Base-by-base conservation (phyloP, 2,888 invertebrate genomes). In the Nymphalis urticae region DNA sequence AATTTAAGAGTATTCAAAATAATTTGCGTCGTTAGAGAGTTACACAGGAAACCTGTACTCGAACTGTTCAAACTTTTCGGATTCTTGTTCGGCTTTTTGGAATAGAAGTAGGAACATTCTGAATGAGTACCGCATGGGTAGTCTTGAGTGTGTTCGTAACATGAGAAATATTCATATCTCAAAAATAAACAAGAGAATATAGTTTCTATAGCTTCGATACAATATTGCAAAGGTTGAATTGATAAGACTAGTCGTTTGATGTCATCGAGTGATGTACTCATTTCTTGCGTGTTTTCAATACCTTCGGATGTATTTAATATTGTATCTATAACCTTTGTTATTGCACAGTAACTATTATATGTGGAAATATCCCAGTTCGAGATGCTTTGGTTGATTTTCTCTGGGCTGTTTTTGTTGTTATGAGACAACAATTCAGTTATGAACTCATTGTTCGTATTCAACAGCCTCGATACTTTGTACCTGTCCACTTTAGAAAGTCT, bases 151-250 rank as follows among this genome's bases (percentile, higher is more conserved):
- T 90, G 91, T 74, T 94, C 91, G 73, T 93, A 86, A 69, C 93
- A 93, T 10, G 92, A 90, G 71, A 95, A 92, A 80, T 95, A 94
- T 78, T 95, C 94, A 75, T 94, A 93, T 74, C 94, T 93, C 61
- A 96, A 79, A 83, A 96, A 96, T 51, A 96, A 89, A 75, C 96
- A 93, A 0, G 95, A 93, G 82, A 96, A 96, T 73, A 96, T 93
- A 82, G 96, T 95, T 83, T 96, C 95, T 66, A 96, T 92, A 0
- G 95, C 90, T 87, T 96, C 95, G 62, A 94, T 82, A 76, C 94
- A 93, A 74, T 87, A 87, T 70, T 86, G 83, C 51, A 90, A 72
- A 24, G 94, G 93, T 72, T 89, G 87, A 62, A 94, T 87, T 48
- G 88, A 87, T 61, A 93, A 79, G n/a, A 94, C 81, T 60, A 93